A percentile compares a stretch with the other conserved stretches of the same genome.
Evolutionary conservation across 2,113 vertebrate species (phyloP).

Genomic region (Oreochromis tanganicae): DNA sequence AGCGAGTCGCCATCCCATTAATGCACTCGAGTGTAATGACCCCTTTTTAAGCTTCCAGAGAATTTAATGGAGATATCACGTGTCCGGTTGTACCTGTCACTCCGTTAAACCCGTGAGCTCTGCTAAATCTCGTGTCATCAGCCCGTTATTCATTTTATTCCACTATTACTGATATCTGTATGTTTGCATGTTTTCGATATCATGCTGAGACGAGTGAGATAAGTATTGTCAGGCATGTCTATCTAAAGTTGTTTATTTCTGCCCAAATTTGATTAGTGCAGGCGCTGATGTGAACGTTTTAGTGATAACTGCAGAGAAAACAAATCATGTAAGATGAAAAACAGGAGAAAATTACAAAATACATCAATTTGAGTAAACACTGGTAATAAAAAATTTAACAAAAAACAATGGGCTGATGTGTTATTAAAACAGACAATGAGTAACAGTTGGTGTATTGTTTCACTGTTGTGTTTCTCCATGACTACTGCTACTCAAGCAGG

Average conservation of each 20-base stretch:
- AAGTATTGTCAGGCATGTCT: not conserved
- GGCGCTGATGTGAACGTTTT: not conserved
- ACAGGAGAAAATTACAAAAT: not conserved
- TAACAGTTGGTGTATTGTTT: not conserved
- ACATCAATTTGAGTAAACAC: not conserved
- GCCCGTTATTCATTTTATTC: not conserved
- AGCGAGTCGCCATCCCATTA: conserved; percentile 3
- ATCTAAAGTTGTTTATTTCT: not conserved
- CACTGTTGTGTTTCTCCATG: not conserved
- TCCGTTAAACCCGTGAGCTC: not conserved
- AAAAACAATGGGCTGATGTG: not conserved
- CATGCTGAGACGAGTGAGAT: not conserved
- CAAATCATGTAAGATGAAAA: not conserved
- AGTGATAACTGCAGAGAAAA: not conserved
- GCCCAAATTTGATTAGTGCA: not conserved
- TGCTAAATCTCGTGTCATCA: not conserved
- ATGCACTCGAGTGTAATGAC: conserved; percentile 31
- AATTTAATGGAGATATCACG: conserved; percentile 6
- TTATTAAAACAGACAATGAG: not conserved
- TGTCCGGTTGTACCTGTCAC: not conserved
- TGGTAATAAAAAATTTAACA: not conserved
- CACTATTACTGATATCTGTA: not conserved
- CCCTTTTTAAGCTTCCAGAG: conserved; percentile 28
- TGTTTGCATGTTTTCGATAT: not conserved
- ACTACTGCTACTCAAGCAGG: not conserved